A percentile compares a stretch with the other conserved stretches of the same genome.
phyloP scores from a whole-genome alignment of 1,140 invertebrate species.

The Dreissena rostriformis region DNA sequence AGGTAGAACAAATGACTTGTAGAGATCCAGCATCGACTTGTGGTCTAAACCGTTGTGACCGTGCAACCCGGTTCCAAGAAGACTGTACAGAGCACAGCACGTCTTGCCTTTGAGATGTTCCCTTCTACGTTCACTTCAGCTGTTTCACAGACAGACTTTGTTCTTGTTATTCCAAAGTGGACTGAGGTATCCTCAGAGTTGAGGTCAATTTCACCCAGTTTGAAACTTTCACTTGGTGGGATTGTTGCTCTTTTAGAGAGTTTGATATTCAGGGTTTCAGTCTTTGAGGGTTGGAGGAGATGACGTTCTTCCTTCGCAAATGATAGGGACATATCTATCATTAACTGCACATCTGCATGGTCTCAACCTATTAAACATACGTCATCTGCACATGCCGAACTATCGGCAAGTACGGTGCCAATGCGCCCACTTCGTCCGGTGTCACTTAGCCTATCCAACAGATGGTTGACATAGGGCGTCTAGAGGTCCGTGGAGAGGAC shows the following conservation, averaged over 20 bases:
- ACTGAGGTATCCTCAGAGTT: not conserved
- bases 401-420: not conserved
- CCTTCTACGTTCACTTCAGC: not conserved
- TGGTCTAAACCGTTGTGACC: slow-evolving; percentile 7
- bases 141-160: not conserved
- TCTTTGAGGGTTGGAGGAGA: slow-evolving; percentile 31
- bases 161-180: slow-evolving; percentile 35
- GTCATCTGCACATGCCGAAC: slow-evolving; percentile 37
- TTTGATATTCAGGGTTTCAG: slow-evolving; percentile 1
- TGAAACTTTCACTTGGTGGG: not conserved
- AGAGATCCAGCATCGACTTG: not conserved
- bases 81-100: slow-evolving; percentile 25
- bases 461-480: slow-evolving; percentile 28
- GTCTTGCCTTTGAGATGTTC: slow-evolving; percentile 39
- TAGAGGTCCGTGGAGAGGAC: slow-evolving; percentile 39
- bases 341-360: not conserved
- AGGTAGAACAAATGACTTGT: not conserved
- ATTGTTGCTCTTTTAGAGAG: not conserved
- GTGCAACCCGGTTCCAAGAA: not conserved
- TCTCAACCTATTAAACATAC: not conserved
- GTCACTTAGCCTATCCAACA: not conserved
- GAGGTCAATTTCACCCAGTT: slow-evolving; percentile 2
- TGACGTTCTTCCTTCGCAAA: slow-evolving; percentile 4
- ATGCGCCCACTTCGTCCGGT: slow-evolving; percentile 5
- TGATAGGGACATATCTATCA: not conserved